Evolutionary conservation across 1,140 invertebrate species (phyloP).

Genomic region (Pogonognathellus flavescens): DNA sequence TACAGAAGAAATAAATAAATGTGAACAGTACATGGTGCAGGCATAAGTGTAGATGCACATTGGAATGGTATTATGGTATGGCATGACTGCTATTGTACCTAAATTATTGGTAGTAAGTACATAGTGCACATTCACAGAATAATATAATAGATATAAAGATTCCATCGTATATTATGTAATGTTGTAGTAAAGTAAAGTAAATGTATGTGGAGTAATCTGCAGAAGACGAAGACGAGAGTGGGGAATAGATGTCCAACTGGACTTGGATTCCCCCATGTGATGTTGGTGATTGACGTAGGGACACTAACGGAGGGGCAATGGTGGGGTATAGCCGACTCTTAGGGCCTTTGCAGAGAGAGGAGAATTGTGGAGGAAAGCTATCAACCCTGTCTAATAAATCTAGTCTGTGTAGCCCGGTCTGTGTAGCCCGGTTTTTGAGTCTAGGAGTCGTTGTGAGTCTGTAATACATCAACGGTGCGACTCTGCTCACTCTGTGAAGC

Average conservation of each 20-base stretch:
- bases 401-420: too few species aligned
- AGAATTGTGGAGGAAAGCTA: conserved; percentile 58
- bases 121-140: conserved; percentile 20
- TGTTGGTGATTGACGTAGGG: conserved; percentile 61
- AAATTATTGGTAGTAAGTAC: not conserved
- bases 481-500: conserved; percentile 51
- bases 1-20: not conserved
- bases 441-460: too few species aligned
- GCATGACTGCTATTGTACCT: too few species aligned
- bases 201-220: conserved; percentile 49
- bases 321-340: conserved; percentile 42
- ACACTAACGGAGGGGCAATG: conserved; percentile 29
- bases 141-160: conserved; percentile 42
- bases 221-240: conserved; percentile 50
- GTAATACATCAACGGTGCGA: conserved; percentile 61
- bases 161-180: conserved; percentile 48
- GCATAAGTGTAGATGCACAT: too few species aligned
- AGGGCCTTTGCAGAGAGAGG: conserved; percentile 51
- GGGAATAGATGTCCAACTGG: conserved; percentile 39
- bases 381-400: conserved; percentile 65
- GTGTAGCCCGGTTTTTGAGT: conserved; percentile 60
- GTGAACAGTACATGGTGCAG: too few species aligned
- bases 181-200: conserved; percentile 49
- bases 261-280: conserved; percentile 52
- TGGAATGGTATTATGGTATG: too few species aligned